These are phyloP conservation scores for Achroia grisella DNA, from an alignment of 1,140 invertebrate species.

Conservation along the genomic window DNA sequence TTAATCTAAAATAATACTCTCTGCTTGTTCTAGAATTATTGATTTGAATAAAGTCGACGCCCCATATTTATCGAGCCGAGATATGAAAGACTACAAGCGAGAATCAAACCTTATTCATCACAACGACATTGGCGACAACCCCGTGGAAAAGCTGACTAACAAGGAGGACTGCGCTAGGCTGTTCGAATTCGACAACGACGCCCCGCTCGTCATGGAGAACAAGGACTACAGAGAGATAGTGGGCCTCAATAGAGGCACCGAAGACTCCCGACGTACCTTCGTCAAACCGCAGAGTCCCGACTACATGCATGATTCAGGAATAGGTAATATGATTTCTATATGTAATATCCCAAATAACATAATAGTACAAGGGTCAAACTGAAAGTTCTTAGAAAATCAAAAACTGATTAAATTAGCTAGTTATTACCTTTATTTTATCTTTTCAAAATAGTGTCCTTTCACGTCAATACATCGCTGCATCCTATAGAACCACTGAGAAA, in stretches of 20 bases:
- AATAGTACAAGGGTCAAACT: too few species aligned
- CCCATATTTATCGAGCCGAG: slow-evolving; percentile 50
- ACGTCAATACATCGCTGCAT: too few species aligned
- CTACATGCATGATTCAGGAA: slow-evolving; percentile 72
- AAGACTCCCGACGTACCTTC: slow-evolving; percentile 58
- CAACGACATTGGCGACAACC: slow-evolving; percentile 54
- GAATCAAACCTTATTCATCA: slow-evolving; percentile 38
- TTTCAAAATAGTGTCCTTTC: too few species aligned
- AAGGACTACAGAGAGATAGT: slow-evolving; percentile 63
- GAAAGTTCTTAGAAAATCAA: too few species aligned
- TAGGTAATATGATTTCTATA: slow-evolving; percentile 35
- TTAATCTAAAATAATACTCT: too few species aligned
- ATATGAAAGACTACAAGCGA: slow-evolving; percentile 48
- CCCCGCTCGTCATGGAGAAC: slow-evolving; percentile 58
- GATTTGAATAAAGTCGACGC: slow-evolving; percentile 59
- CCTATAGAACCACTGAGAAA: too few species aligned
- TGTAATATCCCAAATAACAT: too few species aligned
- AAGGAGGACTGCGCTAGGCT: slow-evolving; percentile 67
- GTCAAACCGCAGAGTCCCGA: slow-evolving; percentile 67
- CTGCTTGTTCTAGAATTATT: slow-evolving; percentile 54
- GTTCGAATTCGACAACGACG: slow-evolving; percentile 69
- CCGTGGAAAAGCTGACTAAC: slow-evolving; percentile 61
- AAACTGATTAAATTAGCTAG: too few species aligned
- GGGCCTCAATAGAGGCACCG: slow-evolving; percentile 56
- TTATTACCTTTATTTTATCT: too few species aligned